phyloP scores from a whole-genome alignment of 2,113 vertebrate species.

The Cyprinodon brontotheroides region DNA sequence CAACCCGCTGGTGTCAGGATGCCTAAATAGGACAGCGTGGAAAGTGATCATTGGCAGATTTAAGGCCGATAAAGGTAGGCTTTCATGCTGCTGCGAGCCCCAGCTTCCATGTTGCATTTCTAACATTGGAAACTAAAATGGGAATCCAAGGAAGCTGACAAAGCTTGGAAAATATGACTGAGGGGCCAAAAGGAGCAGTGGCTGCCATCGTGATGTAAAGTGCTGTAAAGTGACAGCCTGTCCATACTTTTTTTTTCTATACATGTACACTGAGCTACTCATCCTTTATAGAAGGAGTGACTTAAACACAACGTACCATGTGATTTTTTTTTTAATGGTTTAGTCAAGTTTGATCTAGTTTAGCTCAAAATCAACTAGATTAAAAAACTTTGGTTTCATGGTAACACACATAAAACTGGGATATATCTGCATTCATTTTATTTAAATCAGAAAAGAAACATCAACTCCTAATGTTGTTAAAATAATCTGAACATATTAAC shows the following conservation, averaged over 20 bases:
- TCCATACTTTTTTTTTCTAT: conserved; percentile 23
- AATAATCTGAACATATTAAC: not conserved
- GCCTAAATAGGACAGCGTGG: conserved; percentile 69
- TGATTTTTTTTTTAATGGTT: not conserved
- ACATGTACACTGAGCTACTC: not conserved
- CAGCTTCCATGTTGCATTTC: conserved; percentile 48
- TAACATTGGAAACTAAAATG: conserved; percentile 39
- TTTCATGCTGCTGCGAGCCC: conserved; percentile 45
- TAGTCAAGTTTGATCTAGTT: not conserved
- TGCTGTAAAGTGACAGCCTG: conserved; percentile 21
- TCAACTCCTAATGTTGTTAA: not conserved
- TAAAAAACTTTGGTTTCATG: not conserved
- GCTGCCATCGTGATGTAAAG: conserved; percentile 11
- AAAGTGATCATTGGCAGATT: conserved; percentile 66
- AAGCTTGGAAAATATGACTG: conserved; percentile 49
- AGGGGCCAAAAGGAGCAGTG: conserved; percentile 25
- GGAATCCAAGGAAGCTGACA: conserved; percentile 40
- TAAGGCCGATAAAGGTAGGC: conserved; percentile 72
- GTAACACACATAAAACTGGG: not conserved
- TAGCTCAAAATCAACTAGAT: not conserved
- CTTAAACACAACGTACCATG: not conserved
- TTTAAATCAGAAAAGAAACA: not conserved
- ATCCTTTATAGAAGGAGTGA: not conserved
- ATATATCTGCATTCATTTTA: not conserved
- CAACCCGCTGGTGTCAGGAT: conserved; percentile 60